Base-by-base conservation (phyloP, 2,113 vertebrate genomes). In the Elaphurus davidianus region DNA sequence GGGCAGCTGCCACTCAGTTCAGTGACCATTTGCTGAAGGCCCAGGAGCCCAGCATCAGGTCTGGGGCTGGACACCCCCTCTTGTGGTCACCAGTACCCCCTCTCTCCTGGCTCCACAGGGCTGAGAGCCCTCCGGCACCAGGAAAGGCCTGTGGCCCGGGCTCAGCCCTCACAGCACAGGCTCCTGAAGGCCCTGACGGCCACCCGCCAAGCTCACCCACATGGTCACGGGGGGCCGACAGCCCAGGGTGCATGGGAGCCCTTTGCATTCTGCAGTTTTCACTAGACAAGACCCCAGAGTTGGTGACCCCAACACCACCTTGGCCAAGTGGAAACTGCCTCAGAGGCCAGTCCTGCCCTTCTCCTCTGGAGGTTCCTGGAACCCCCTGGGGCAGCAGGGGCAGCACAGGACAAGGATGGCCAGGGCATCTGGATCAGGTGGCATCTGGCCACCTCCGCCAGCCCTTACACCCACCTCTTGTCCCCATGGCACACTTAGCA, bases 391-490 rank as follows among this genome's bases (percentile, higher is more conserved):
- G 67, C n/a, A 33, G 45, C 50, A 7, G 19, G 1, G 23, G 25
- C 28, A 27, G 17, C 54, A 2, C 3, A 67, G 33, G 16, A 28
- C 16, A 0, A 17, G 6, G n/a, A 17, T 0, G 45, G 12, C 43
- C 0, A 2, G 19, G 14, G 17, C 27, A 11, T 25, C 74, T 40
- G 30, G 47, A 7, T 28, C 17, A 25, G 45, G 60, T 62, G 60
- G 60, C 60, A 64, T 21, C 64, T 1, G 40, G 54, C n/a, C 82
- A 17, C 52, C 40, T 40, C 36, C 5, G 0, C 25, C 15, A 43
- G 4, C 40, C 64, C 17, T 54, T 40, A n/a, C 15, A 21, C 7
- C 45, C 14, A 50, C 52, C 85, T 36, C 78, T 40, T 40, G 25
- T 19, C 23, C 62, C 87, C 50, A 23, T 10, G 21, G 33, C 62